A percentile compares a stretch with the other conserved stretches of the same genome.
Conservation (phyloP, 2,888 invertebrate species). For the Marasmarcha lunaedactyla region DNA sequence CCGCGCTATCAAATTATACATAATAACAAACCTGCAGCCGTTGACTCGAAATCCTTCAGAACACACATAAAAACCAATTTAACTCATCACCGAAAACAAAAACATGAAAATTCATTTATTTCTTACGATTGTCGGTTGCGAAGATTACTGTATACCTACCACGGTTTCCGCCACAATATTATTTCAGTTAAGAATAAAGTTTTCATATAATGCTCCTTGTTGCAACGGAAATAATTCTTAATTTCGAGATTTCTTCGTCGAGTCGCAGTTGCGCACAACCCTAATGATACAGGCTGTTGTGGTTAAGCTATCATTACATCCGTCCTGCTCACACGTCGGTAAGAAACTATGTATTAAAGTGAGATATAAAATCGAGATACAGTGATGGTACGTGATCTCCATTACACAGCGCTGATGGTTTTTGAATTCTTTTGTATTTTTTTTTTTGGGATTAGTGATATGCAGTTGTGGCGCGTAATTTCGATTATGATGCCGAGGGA, state of each 20-base stretch:
- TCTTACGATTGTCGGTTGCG: slow-evolving; percentile 48
- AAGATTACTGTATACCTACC: slow-evolving; percentile 36
- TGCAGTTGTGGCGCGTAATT: slow-evolving; percentile 36
- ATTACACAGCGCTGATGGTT: slow-evolving; percentile 55
- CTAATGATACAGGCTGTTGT: slow-evolving; percentile 58
- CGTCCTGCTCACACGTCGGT: slow-evolving; percentile 44
- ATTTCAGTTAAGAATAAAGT: slow-evolving; percentile 2
- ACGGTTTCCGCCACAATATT: slow-evolving; percentile 41
- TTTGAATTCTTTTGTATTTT: slow-evolving; percentile 51
- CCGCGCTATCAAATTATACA: slow-evolving; percentile 22
- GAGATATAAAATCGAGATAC: slow-evolving; percentile 45
- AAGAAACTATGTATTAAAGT: slow-evolving; percentile 39
- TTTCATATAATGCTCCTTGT: background rate
- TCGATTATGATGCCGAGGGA: slow-evolving; percentile 16
- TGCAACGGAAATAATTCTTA: slow-evolving; percentile 2
- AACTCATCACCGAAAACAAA: slow-evolving; percentile 30
- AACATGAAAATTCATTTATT: slow-evolving; percentile 46
- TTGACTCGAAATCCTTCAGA: slow-evolving; percentile 34
- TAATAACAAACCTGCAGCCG: slow-evolving; percentile 31
- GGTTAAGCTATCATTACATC: slow-evolving; percentile 58
- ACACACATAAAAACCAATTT: slow-evolving; percentile 55
- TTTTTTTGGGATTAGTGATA: slow-evolving; percentile 38
- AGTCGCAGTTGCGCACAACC: background rate
- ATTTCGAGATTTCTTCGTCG: background rate
- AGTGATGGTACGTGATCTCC: slow-evolving; percentile 58